phyloP scores from a whole-genome alignment of 2,888 invertebrate genomes.

The Pammene aurita region DNA sequence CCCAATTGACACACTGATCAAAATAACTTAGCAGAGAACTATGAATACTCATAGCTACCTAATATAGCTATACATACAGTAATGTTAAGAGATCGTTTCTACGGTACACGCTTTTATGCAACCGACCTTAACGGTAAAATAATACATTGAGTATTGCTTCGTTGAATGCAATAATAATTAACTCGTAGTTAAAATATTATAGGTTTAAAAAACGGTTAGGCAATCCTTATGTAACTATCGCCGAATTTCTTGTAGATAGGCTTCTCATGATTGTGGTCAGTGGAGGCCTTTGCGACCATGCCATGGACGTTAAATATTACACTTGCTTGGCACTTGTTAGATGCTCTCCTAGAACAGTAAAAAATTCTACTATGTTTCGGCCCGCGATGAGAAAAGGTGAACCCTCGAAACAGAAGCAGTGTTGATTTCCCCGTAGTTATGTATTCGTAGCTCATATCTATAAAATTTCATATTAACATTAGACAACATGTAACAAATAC shows the following conservation, averaged over 20 bases:
- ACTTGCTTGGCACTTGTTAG: constrained; percentile 21
- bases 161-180: neutral
- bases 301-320: neutral
- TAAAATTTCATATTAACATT: neutral
- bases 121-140: too few relatives aligned
- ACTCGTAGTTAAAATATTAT: neutral
- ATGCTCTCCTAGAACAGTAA: constrained; percentile 39
- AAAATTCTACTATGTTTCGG: constrained; percentile 37
- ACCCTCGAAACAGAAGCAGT: constrained; percentile 44
- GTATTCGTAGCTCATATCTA: constrained; percentile 25
- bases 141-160: neutral
- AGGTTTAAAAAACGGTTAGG: neutral
- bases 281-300: neutral
- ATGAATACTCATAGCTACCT: too few relatives aligned
- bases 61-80: too few relatives aligned
- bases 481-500: neutral
- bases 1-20: too few relatives aligned
- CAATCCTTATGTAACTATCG: constrained; percentile 22
- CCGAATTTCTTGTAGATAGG: constrained; percentile 24
- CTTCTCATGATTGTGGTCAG: constrained; percentile 22
- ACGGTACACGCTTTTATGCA: too few relatives aligned
- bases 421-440: constrained; percentile 41
- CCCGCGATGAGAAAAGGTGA: constrained; percentile 47
- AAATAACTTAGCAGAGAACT: too few relatives aligned
- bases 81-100: too few relatives aligned